Percentiles rank a stretch among this genome's conserved stretches.
phyloP scores from a whole-genome alignment of 35 echinoderm and acorn worm species.

The Apostichopus californicus region DNA sequence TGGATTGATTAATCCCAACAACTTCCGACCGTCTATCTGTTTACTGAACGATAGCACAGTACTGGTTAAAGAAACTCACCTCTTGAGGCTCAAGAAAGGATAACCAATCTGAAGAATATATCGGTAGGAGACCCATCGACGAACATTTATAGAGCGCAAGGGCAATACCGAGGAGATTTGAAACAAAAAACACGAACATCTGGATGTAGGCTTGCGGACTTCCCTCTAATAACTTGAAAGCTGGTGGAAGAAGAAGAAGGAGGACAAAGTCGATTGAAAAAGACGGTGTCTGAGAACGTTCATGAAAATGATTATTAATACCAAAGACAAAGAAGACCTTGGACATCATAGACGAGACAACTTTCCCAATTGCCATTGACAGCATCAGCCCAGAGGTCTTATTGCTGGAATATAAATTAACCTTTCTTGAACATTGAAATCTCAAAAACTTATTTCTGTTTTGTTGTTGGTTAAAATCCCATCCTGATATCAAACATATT shows the following conservation, averaged over 20 bases:
- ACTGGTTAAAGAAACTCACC: slow-evolving; percentile 55
- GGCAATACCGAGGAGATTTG: slow-evolving; percentile 85
- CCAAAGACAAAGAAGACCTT: background rate
- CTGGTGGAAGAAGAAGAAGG: slow-evolving; percentile 62
- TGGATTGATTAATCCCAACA: too few relatives aligned
- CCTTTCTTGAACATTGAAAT: too few relatives aligned
- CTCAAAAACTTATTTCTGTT: too few relatives aligned
- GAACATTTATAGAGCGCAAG: slow-evolving; percentile 95
- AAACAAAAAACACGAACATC: slow-evolving; percentile 81
- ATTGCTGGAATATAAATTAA: too few relatives aligned
- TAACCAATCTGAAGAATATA: slow-evolving; percentile 98
- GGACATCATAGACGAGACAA: too few relatives aligned
- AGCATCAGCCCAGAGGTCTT: too few relatives aligned
- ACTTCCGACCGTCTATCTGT: too few relatives aligned
- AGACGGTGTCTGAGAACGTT: background rate
- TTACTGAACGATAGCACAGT: background rate
- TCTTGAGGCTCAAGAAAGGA: slow-evolving; percentile 95
- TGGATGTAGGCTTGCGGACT: slow-evolving; percentile 88
- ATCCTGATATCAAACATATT: too few relatives aligned
- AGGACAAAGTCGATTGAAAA: background rate
- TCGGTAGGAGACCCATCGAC: slow-evolving; percentile 95
- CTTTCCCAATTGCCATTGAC: too few relatives aligned
- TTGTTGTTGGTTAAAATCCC: too few relatives aligned
- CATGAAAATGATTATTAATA: background rate
- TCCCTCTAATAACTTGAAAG: slow-evolving; percentile 91